A percentile compares a stretch with the other conserved stretches of the same genome.
phyloP scores from a whole-genome alignment of 2,113 vertebrate genomes.

The Arothron firmamentum region DNA sequence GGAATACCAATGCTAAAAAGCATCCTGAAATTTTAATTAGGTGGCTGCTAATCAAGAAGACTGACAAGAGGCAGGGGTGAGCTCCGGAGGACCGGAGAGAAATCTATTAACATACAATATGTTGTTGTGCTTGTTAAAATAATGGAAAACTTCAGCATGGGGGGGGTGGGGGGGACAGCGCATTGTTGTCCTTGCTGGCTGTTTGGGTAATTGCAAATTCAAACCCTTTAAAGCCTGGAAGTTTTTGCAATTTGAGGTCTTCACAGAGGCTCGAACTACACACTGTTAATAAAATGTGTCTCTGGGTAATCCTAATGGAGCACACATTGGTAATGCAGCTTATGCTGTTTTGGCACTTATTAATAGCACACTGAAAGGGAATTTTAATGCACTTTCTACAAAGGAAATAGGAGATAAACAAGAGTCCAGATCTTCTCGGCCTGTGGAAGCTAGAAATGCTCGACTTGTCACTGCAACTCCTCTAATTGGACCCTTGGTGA shows the following conservation, averaged over 20 bases:
- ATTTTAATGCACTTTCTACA: constrained; percentile 68
- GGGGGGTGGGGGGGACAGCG: constrained; percentile 27
- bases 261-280: constrained; percentile 55
- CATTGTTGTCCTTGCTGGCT: constrained; percentile 62
- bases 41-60: constrained; percentile 65
- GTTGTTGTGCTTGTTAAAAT: constrained; percentile 73
- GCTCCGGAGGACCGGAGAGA: constrained; percentile 54
- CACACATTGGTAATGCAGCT: constrained; percentile 60
- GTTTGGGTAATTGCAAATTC: constrained; percentile 68
- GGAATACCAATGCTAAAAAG: constrained; percentile 63
- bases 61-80: constrained; percentile 58
- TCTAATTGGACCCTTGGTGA: constrained; percentile 72
- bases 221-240: constrained; percentile 56
- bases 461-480: constrained; percentile 68
- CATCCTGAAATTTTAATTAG: constrained; percentile 60
- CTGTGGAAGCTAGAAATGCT: constrained; percentile 54
- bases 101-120: constrained; percentile 73
- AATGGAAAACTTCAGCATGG: constrained; percentile 62
- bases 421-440: constrained; percentile 56
- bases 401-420: constrained; percentile 73
- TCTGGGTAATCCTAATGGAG: constrained; percentile 72
- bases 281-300: constrained; percentile 53
- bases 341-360: constrained; percentile 66
- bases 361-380: constrained; percentile 56
- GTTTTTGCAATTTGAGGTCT: constrained; percentile 63